Percentiles rank a stretch among this genome's conserved stretches.
Conservation (phyloP, 2,888 invertebrate species). For the Cataglyphis cursor region DNA sequence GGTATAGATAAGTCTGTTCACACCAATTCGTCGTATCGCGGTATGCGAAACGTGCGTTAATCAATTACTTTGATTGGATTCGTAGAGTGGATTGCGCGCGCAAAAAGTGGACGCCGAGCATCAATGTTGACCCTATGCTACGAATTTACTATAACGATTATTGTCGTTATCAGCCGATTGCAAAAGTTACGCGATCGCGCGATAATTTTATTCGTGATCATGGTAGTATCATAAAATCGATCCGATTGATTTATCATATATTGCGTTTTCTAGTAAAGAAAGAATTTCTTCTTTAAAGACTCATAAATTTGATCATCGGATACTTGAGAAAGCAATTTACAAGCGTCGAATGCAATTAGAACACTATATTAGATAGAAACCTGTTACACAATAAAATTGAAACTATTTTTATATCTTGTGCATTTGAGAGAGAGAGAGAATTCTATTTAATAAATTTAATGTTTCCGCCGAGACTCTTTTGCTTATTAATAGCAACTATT, state of each 20-base stretch:
- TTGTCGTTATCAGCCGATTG: not conserved
- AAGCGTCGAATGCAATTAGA: no score
- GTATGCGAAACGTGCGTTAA: constrained; percentile 50
- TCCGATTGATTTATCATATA: not conserved
- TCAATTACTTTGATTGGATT: constrained; percentile 71
- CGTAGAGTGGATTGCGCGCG: constrained; percentile 1
- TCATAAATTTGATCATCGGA: not conserved
- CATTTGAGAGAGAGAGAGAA: not conserved
- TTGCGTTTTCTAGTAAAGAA: not conserved
- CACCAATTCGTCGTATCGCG: not conserved
- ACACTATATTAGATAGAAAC: not conserved
- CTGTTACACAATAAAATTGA: not conserved
- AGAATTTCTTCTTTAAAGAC: not conserved
- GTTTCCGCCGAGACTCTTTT: not conserved
- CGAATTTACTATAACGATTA: constrained; percentile 18
- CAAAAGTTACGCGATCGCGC: not conserved
- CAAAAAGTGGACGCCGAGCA: constrained; percentile 22
- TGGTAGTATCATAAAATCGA: not conserved
- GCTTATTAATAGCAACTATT: no score
- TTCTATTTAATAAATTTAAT: not conserved
- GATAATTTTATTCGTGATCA: constrained; percentile 25
- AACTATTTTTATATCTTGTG: not conserved
- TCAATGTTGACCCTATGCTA: constrained; percentile 6
- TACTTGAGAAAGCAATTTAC: not conserved
- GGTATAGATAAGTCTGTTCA: constrained; percentile 35